Evolutionary conservation across 2,888 invertebrate species (phyloP).

Genomic region (Andrena praecox): DNA sequence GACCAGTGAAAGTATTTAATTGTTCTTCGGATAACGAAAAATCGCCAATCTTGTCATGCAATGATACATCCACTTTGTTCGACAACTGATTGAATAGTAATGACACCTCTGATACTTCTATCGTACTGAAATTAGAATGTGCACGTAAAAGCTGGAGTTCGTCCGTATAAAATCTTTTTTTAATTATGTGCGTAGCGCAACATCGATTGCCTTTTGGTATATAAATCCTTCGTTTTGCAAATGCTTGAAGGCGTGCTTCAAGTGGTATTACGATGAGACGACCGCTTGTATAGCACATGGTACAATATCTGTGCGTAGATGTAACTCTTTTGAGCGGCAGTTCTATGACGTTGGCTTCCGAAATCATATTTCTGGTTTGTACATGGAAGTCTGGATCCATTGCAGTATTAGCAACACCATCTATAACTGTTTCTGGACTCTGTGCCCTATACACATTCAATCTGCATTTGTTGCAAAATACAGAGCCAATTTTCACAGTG

Average conservation of each 20-base stretch:
- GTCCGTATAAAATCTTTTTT: constrained; percentile 59
- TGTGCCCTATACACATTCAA: neutral
- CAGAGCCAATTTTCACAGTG: neutral
- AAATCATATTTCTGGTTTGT: neutral
- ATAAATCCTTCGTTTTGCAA: constrained; percentile 48
- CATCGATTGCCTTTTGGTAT: constrained; percentile 68
- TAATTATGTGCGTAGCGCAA: constrained; percentile 63
- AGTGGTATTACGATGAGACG: neutral
- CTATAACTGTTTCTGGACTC: neutral
- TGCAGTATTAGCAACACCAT: neutral
- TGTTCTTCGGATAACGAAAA: constrained; percentile 10
- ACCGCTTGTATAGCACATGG: neutral
- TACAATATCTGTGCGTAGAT: neutral
- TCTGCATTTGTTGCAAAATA: neutral
- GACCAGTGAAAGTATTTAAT: constrained; percentile 44
- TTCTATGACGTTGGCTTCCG: neutral
- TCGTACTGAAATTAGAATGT: constrained; percentile 4
- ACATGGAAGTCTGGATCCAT: constrained; percentile 18
- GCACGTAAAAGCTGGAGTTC: constrained; percentile 41
- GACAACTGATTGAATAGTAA: neutral
- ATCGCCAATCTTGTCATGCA: constrained; percentile 41
- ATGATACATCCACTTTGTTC: constrained; percentile 13
- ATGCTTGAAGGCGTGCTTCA: constrained; percentile 59
- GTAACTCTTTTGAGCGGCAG: neutral
- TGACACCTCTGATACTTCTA: neutral